Evolutionary conservation across 1,140 invertebrate species (phyloP).

Genomic region (Macrosteles quadrilineatus): DNA sequence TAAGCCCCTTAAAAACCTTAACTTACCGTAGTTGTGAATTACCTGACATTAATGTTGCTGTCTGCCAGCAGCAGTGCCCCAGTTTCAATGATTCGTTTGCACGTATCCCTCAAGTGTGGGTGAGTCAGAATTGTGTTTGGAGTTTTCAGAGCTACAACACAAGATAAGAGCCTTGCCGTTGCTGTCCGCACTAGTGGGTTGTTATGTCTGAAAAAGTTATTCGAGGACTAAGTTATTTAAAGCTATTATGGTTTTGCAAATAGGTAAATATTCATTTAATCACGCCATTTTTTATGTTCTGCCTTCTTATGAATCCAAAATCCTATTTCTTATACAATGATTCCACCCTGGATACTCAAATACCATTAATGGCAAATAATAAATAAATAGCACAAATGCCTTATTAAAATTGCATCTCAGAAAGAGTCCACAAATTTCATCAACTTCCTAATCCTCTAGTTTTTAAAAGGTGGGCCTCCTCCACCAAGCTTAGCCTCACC

Average conservation of each 20-base stretch:
- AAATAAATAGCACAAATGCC: not conserved
- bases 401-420: not conserved
- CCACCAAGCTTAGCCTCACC: too few species aligned
- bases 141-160: conserved; percentile 25
- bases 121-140: conserved; percentile 17
- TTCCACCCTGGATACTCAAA: not conserved
- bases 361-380: not conserved
- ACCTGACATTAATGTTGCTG: too few species aligned
- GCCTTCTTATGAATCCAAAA: not conserved
- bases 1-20: too few species aligned
- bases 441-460: too few species aligned
- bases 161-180: conserved; percentile 5
- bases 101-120: not conserved
- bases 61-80: conserved; percentile 2
- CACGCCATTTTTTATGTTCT: not conserved
- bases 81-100: conserved; percentile 8
- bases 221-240: not conserved
- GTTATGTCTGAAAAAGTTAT: conserved; percentile 26
- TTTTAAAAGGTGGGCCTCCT: too few species aligned
- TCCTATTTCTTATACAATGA: not conserved
- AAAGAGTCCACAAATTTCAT: too few species aligned
- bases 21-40: too few species aligned
- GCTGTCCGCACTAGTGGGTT: conserved; percentile 26
- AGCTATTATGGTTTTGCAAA: not conserved
- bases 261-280: not conserved